phyloP scores from a whole-genome alignment of 2,888 invertebrate species.

The Bombylius discolor region DNA sequence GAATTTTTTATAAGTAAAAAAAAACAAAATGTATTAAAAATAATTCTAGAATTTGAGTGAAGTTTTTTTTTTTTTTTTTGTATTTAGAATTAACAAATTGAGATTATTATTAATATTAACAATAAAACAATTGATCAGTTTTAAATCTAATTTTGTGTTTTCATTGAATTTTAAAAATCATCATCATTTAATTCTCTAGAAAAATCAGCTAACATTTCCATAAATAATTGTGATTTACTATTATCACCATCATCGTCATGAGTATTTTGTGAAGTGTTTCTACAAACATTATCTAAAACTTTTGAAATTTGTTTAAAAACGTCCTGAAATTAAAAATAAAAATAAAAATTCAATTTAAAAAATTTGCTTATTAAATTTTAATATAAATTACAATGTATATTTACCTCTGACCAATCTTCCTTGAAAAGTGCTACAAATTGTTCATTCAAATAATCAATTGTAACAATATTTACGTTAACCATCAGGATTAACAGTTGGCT shows the following conservation, averaged over 20 bases:
- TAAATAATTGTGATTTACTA: conserved; percentile 30
- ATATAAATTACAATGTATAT: conserved; percentile 2
- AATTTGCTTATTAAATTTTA: neutral
- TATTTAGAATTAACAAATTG: too few relatives aligned
- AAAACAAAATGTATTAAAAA: too few relatives aligned
- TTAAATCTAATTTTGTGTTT: too few relatives aligned
- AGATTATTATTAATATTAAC: too few relatives aligned
- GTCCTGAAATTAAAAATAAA: conserved; percentile 3
- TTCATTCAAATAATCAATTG: conserved; percentile 47
- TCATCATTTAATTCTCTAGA: conserved; percentile 32
- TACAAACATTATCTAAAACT: conserved; percentile 7
- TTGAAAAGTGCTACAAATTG: conserved; percentile 55
- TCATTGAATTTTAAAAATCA: conserved; percentile 19
- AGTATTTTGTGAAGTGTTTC: neutral
- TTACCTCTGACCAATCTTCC: conserved; percentile 51
- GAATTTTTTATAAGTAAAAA: too few relatives aligned
- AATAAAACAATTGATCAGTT: too few relatives aligned
- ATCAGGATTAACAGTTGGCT: conserved; percentile 38
- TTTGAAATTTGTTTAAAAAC: conserved; percentile 7
- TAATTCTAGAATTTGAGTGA: too few relatives aligned
- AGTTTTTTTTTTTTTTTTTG: too few relatives aligned
- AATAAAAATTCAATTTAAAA: neutral
- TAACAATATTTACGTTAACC: conserved; percentile 43
- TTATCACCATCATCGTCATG: conserved; percentile 14
- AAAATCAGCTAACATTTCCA: conserved; percentile 34